A percentile compares a stretch with the other conserved stretches of the same genome.
These are phyloP conservation scores for Agriopis aurantiaria DNA, from an alignment of 2,888 invertebrate species.

Conservation along the genomic window DNA sequence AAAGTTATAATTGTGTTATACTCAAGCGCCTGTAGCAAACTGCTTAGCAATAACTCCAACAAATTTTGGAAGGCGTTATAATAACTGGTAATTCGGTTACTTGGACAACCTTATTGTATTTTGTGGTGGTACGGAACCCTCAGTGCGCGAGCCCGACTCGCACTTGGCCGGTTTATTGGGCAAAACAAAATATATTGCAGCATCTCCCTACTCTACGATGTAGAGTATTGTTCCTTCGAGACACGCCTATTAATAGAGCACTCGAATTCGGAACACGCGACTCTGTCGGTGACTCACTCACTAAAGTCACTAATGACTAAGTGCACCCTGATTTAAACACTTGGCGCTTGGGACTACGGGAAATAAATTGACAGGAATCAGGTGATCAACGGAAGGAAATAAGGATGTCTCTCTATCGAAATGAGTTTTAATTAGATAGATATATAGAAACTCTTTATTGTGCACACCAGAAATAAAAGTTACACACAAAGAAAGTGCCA, in stretches of 20 bases:
- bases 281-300: conserved; percentile 26
- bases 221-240: conserved; percentile 28
- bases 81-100: too few relatives aligned
- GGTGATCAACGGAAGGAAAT: background rate
- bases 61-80: too few relatives aligned
- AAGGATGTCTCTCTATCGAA: background rate
- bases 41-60: too few relatives aligned
- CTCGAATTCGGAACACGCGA: conserved; percentile 17
- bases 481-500: too few relatives aligned
- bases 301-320: conserved; percentile 30
- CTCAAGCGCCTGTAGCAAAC: too few relatives aligned
- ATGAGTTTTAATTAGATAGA: too few relatives aligned
- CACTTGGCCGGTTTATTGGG: too few relatives aligned
- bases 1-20: too few relatives aligned
- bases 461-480: too few relatives aligned
- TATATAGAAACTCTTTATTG: background rate
- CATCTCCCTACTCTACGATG: conserved; percentile 7
- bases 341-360: background rate
- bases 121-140: too few relatives aligned
- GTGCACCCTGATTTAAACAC: conserved; percentile 22
- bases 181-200: background rate
- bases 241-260: conserved; percentile 21
- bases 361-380: background rate
- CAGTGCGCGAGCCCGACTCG: too few relatives aligned
- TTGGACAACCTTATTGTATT: too few relatives aligned